A percentile compares a stretch with the other conserved stretches of the same genome.
Conservation (phyloP, 2,888 invertebrate species). For the Tetheella fluctuosa region DNA sequence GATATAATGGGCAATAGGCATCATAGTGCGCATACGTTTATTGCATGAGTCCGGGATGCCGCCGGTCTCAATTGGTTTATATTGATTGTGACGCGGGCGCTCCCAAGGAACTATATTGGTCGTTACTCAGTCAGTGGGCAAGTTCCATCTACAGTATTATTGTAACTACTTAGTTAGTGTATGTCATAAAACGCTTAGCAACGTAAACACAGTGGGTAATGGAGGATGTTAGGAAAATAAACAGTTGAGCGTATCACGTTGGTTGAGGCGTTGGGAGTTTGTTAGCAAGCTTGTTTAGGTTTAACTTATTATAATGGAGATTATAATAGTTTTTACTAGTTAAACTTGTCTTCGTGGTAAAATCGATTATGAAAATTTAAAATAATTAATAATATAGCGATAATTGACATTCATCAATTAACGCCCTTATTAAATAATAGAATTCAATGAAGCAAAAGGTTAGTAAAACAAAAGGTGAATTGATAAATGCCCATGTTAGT, state of each 20-base stretch:
- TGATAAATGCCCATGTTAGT: background rate
- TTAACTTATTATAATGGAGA: background rate
- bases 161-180: slow-evolving; percentile 10
- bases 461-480: background rate
- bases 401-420: too few species aligned
- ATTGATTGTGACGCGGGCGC: slow-evolving; percentile 64
- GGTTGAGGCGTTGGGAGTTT: background rate
- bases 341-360: too few species aligned
- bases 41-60: slow-evolving; percentile 52
- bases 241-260: slow-evolving; percentile 10
- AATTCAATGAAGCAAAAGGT: background rate
- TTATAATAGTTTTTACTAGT: background rate
- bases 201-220: slow-evolving; percentile 16
- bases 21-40: slow-evolving; percentile 48
- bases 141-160: slow-evolving; percentile 16
- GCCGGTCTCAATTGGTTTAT: slow-evolving; percentile 73
- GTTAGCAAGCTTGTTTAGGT: background rate
- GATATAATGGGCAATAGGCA: slow-evolving; percentile 38
- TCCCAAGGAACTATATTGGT: slow-evolving; percentile 46
- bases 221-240: slow-evolving; percentile 12
- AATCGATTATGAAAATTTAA: too few species aligned
- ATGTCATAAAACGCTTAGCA: slow-evolving; percentile 17
- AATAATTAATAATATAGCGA: background rate
- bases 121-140: slow-evolving; percentile 16
- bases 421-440: too few species aligned